Conservation (phyloP, 2,113 vertebrate genomes). For the Hippocampus mohnikei region DNA sequence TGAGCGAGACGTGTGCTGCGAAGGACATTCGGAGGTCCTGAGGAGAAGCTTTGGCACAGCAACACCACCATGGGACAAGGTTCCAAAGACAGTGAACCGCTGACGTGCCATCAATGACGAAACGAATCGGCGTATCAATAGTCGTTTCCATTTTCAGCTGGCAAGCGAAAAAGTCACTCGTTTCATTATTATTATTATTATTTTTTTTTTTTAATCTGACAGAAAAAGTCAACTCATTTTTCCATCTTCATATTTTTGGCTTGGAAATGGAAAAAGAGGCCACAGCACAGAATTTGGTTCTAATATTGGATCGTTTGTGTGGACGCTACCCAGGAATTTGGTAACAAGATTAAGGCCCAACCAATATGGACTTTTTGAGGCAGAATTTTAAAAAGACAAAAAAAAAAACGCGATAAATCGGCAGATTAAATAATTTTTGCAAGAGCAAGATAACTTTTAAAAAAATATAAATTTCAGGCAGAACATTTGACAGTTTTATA, state of each 20-base stretch:
- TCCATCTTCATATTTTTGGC: not conserved
- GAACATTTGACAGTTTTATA: too few relatives aligned
- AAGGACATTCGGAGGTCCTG: slow-evolving; percentile 35
- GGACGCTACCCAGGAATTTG: not conserved
- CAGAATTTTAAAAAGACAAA: too few relatives aligned
- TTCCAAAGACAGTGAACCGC: not conserved
- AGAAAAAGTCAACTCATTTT: not conserved
- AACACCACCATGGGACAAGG: slow-evolving; percentile 48
- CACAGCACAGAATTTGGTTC: not conserved
- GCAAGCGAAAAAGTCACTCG: not conserved
- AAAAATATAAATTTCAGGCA: too few relatives aligned
- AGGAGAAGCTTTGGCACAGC: slow-evolving; percentile 69
- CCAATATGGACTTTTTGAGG: too few relatives aligned
- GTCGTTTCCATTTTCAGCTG: not conserved
- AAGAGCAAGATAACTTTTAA: too few relatives aligned
- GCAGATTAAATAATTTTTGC: too few relatives aligned
- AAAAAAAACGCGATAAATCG: too few relatives aligned
- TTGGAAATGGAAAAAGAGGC: not conserved
- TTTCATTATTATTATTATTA: not conserved
- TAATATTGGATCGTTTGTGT: not conserved
- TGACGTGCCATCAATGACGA: not conserved
- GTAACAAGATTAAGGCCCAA: not conserved
- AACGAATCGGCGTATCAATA: not conserved
- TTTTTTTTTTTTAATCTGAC: not conserved
- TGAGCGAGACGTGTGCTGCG: slow-evolving; percentile 38